Percentiles rank a stretch among this genome's conserved stretches.
These are phyloP conservation scores for Phymanthus crucifer DNA, from an alignment of 92 coral and sea anemone genomes.

Conservation along the genomic window DNA sequence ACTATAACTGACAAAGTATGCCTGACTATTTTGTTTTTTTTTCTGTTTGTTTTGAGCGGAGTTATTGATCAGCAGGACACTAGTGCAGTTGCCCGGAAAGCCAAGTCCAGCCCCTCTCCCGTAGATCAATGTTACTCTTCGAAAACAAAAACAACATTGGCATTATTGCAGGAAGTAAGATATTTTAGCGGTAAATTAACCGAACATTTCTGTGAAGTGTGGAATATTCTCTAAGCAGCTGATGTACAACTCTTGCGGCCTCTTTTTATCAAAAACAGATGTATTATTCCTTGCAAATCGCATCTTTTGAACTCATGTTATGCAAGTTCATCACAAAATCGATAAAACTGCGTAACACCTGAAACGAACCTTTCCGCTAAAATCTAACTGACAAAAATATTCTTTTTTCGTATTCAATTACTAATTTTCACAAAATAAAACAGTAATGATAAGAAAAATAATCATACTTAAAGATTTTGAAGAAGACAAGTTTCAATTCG, in stretches of 20 bases:
- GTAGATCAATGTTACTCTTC: not conserved
- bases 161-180: not conserved
- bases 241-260: not conserved
- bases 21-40: no score
- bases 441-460: not conserved
- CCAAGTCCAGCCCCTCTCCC: not conserved
- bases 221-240: not conserved
- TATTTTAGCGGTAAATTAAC: not conserved
- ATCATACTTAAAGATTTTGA: not conserved
- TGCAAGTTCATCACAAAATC: not conserved
- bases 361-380: not conserved
- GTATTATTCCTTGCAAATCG: not conserved
- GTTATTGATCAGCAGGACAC: no score
- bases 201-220: not conserved
- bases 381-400: not conserved
- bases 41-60: no score
- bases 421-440: not conserved
- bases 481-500: not conserved
- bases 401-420: not conserved
- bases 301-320: not conserved
- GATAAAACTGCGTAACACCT: not conserved
- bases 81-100: not conserved
- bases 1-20: no score
- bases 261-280: not conserved
- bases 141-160: not conserved